Evolutionary conservation across 2,113 vertebrate species (phyloP).

Genomic region (Prietella phreatophila): DNA sequence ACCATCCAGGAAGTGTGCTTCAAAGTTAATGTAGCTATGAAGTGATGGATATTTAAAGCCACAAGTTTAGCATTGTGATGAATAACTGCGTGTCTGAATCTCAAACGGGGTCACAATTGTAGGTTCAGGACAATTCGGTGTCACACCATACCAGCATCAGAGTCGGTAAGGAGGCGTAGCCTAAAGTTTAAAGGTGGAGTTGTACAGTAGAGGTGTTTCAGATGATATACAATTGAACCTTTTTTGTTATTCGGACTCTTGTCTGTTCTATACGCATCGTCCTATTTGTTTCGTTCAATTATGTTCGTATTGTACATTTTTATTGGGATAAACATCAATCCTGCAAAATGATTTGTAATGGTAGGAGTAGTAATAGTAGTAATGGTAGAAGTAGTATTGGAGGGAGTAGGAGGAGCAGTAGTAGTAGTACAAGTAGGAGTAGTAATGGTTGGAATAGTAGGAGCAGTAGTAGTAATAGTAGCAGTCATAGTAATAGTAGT

Average conservation of each 20-base stretch:
- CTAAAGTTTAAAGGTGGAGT: background rate
- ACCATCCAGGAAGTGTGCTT: background rate
- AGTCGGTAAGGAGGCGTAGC: background rate
- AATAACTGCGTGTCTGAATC: background rate
- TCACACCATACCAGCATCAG: background rate
- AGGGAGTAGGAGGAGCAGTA: no score
- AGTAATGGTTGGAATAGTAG: no score
- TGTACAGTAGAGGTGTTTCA: background rate
- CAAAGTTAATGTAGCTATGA: background rate
- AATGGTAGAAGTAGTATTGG: no score
- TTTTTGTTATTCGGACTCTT: background rate
- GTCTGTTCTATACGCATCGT: background rate
- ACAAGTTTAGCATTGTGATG: background rate
- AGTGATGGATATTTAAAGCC: background rate
- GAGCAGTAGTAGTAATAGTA: no score
- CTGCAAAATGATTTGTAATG: no score
- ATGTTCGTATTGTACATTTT: background rate
- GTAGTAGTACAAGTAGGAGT: no score
- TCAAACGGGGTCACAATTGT: background rate
- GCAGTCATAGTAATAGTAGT: no score
- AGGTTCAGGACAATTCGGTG: background rate
- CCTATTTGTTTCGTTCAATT: background rate
- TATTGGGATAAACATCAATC: background rate
- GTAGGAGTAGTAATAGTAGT: no score
- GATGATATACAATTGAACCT: background rate